Conservation (phyloP, 2,113 vertebrate genomes). For the Colaptes auratus region DNA sequence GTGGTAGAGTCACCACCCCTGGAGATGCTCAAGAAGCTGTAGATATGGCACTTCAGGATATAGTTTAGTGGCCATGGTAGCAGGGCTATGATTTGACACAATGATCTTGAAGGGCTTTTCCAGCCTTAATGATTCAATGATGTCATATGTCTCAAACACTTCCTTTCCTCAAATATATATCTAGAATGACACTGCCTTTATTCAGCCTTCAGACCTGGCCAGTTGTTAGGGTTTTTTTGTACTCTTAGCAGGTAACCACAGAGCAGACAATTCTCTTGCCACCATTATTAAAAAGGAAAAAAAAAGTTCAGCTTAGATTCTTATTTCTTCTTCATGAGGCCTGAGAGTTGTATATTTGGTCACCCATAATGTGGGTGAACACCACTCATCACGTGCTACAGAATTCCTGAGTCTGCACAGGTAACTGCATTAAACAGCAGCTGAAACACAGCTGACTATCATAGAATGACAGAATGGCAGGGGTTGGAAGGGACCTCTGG, state of each 20-base stretch:
- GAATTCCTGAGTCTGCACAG: background rate
- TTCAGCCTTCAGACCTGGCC: background rate
- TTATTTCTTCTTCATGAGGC: background rate
- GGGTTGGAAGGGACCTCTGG: too few species aligned
- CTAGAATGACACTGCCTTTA: background rate
- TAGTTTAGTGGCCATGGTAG: too few species aligned
- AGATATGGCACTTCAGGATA: too few species aligned
- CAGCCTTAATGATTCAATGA: background rate
- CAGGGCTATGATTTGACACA: too few species aligned
- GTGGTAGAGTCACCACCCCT: too few species aligned
- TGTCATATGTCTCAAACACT: background rate
- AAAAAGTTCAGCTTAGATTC: background rate
- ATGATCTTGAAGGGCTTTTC: too few species aligned
- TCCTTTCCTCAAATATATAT: background rate
- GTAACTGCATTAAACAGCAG: background rate
- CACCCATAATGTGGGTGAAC: background rate
- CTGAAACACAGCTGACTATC: background rate
- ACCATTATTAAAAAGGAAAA: background rate
- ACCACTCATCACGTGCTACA: background rate
- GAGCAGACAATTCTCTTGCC: background rate
- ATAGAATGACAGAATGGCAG: background rate
- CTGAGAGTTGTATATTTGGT: background rate
- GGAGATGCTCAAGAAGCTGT: too few species aligned
- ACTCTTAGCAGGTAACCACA: background rate
- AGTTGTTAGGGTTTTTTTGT: background rate